Base-by-base conservation (phyloP, 1,140 invertebrate species). In the Orussus abietinus region DNA sequence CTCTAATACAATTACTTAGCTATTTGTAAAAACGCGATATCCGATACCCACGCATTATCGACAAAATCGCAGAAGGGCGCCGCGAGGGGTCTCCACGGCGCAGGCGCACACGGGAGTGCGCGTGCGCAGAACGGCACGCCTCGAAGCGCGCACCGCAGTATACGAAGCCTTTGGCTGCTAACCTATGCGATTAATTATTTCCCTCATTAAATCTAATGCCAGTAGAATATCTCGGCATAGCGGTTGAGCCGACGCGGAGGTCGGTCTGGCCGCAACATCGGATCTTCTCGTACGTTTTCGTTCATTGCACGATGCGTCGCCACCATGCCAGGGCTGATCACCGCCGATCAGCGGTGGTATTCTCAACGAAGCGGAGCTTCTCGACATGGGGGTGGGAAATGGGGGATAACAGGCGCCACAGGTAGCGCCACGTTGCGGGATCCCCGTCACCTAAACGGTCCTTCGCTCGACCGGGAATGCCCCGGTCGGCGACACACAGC, bases 171-270 rank as follows among this genome's bases (percentile, higher is more conserved):
- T 47, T 39, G 42, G 36, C 33, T 59, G 32, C 48, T 55, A 61
- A 51, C 47, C 51, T 62, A 61, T 59, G 61, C 57, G 62, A 53
- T 58, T 54, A 63, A 56, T 62, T 62, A 61, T 52, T 49, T 59
- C 58, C 57, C 50, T 56, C 56, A 53, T 57, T 56, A 61, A 30
- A 18, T 32, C 25, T 33, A 40, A 41, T 5, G 14, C 5, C 11
- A 5, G 5, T 11, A 31, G 5, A 12, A 31, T 11, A 5, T 11
- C 11, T 5, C 11, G 5, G 5, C 11, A 12, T 5, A 5, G 4
- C 5, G 5, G 11, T 6, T 31, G 5, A 12, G n/a, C 5, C 29
- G 11, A 11, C 14, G 5, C 5, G 4, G 11, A 6, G 14, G 5
- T 11, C 4, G 5, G 5, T 6, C n/a, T 31, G 14, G 11, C 5